Evolutionary conservation across 2,113 vertebrate species (phyloP).

Genomic region (Asarcornis scutulata): DNA sequence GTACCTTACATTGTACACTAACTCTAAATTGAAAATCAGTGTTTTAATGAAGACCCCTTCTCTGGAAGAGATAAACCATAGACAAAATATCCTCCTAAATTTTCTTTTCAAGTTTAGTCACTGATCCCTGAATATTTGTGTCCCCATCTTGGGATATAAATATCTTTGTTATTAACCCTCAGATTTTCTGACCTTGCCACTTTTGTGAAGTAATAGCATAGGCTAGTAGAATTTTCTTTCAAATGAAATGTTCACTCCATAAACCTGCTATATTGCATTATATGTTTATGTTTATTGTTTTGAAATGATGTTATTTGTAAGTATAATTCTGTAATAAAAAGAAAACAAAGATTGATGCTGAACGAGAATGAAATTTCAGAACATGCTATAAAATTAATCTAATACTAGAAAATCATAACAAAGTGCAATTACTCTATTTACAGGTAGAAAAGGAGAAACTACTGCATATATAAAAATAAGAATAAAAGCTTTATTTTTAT

Average conservation of each 20-base stretch:
- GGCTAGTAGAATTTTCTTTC: slow-evolving; percentile 51
- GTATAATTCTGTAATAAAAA: slow-evolving; percentile 72
- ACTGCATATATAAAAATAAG: slow-evolving; percentile 62
- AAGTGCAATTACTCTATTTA: slow-evolving; percentile 70
- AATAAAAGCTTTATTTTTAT: slow-evolving; percentile 46
- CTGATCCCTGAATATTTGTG: background rate
- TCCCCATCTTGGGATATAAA: background rate
- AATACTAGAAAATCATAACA: slow-evolving; percentile 67
- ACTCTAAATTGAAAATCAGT: background rate
- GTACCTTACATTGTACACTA: background rate
- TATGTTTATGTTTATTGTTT: slow-evolving; percentile 60
- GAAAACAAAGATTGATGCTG: slow-evolving; percentile 63
- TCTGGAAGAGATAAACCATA: background rate
- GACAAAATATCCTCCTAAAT: background rate
- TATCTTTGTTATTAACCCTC: slow-evolving; percentile 23
- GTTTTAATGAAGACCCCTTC: background rate
- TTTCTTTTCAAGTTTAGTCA: background rate
- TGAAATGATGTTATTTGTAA: slow-evolving; percentile 69
- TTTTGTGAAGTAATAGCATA: slow-evolving; percentile 34
- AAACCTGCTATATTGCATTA: slow-evolving; percentile 58
- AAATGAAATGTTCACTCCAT: slow-evolving; percentile 70
- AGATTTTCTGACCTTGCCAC: slow-evolving; percentile 30
- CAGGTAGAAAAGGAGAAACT: slow-evolving; percentile 63
- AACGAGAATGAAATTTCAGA: slow-evolving; percentile 75
- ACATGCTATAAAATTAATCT: slow-evolving; percentile 70